Percentiles rank a stretch among this genome's conserved stretches.
phyloP scores from a whole-genome alignment of 2,888 invertebrate genomes.

The Ecdyonurus torrentis region DNA sequence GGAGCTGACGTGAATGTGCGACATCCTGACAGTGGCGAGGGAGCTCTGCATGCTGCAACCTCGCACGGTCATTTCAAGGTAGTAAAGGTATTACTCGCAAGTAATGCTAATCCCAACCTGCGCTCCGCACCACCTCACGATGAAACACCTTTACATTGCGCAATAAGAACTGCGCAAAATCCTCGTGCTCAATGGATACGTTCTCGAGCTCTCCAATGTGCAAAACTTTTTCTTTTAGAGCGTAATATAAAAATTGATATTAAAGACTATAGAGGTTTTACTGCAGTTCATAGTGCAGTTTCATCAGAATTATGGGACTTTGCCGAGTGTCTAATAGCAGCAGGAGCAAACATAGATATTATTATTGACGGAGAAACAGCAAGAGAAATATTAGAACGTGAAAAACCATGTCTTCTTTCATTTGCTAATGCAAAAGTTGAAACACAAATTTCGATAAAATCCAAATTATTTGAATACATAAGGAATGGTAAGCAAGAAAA shows the following conservation, averaged over 20 bases:
- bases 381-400: slow-evolving; percentile 30
- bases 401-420: neutral
- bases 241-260: neutral
- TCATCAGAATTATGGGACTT: slow-evolving; percentile 36
- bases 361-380: slow-evolving; percentile 38
- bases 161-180: neutral
- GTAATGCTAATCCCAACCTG: slow-evolving; percentile 36
- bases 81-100: slow-evolving; percentile 34
- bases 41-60: neutral
- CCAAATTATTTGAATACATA: neutral
- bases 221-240: neutral
- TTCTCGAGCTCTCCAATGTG: neutral
- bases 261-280: slow-evolving; percentile 27
- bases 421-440: neutral
- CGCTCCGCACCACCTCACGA: slow-evolving; percentile 25
- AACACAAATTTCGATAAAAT: neutral
- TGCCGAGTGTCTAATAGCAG: slow-evolving; percentile 34
- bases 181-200: neutral
- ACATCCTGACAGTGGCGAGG: neutral
- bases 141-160: slow-evolving; percentile 9
- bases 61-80: slow-evolving; percentile 16
- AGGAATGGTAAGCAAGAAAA: neutral
- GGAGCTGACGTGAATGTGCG: neutral
- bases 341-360: slow-evolving; percentile 33
- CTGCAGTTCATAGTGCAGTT: slow-evolving; percentile 43